Conservation (phyloP, 2,113 vertebrate species). For the Crotalus horridus region DNA sequence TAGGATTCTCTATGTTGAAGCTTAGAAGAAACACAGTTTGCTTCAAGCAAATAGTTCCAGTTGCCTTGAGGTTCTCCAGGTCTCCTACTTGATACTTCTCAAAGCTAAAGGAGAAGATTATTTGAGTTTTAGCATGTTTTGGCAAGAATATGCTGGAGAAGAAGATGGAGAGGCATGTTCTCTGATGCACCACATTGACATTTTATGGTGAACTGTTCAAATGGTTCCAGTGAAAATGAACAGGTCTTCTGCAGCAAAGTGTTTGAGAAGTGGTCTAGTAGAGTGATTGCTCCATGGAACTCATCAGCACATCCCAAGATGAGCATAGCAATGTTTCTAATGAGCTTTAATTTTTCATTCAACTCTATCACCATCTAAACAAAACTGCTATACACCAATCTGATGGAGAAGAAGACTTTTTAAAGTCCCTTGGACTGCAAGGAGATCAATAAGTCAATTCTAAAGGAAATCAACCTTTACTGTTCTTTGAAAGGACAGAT, state of each 20-base stretch:
- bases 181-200: not conserved
- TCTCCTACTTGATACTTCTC: not conserved
- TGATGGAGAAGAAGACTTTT: not conserved
- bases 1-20: not conserved
- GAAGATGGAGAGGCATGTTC: not conserved
- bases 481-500: not conserved
- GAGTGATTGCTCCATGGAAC: not conserved
- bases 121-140: not conserved
- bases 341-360: not conserved
- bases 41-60: not conserved
- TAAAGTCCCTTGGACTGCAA: not conserved
- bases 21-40: not conserved
- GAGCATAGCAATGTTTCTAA: not conserved
- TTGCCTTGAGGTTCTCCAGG: not conserved
- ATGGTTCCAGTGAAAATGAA: not conserved
- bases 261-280: not conserved
- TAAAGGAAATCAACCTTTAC: not conserved
- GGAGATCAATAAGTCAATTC: not conserved
- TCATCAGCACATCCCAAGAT: not conserved
- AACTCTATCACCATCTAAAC: not conserved
- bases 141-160: not conserved
- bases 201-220: not conserved
- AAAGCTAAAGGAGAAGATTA: not conserved
- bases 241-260: not conserved
- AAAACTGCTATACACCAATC: conserved; percentile 15